These are phyloP conservation scores for Caenorhabditis afra DNA, from an alignment of 2,888 invertebrate species.

Conservation along the genomic window DNA sequence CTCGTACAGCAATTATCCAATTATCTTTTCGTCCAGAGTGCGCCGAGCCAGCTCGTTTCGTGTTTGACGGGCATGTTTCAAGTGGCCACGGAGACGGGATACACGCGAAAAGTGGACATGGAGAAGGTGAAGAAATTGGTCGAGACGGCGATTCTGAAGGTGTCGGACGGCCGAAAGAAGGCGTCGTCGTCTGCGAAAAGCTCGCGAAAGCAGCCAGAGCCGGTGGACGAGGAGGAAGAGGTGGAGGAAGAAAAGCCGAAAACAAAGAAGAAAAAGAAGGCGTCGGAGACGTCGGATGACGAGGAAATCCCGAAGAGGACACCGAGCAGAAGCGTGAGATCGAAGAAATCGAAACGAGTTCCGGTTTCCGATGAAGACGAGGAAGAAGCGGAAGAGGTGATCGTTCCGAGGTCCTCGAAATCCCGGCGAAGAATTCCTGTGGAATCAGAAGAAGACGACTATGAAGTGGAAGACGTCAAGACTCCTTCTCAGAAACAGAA, in stretches of 20 bases:
- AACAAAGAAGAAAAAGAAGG: conserved; percentile 6
- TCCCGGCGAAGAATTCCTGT: background rate
- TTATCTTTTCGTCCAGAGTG: conserved; percentile 10
- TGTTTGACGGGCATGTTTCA: conserved; percentile 30
- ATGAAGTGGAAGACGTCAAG: conserved; percentile 7
- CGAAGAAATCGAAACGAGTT: background rate
- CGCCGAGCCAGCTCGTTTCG: conserved; percentile 3
- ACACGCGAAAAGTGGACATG: conserved; percentile 38
- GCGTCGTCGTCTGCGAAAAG: background rate
- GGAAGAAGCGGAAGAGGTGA: conserved; percentile 16
- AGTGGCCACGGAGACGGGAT: conserved; percentile 21
- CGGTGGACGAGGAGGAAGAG: conserved; percentile 20
- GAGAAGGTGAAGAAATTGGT: conserved; percentile 28
- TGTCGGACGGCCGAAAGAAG: conserved; percentile 5
- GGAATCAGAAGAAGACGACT: conserved; percentile 14
- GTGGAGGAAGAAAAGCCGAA: conserved; percentile 10
- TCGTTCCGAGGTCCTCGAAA: conserved; percentile 9
- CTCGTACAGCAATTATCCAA: conserved; percentile 20
- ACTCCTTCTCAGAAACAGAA: background rate
- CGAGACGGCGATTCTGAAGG: conserved; percentile 2
- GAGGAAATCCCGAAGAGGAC: conserved; percentile 2
- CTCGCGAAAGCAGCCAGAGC: conserved; percentile 3
- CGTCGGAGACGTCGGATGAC: background rate
- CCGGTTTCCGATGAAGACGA: conserved; percentile 3
- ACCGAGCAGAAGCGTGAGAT: background rate